Evolutionary conservation across 2,888 invertebrate species (phyloP), one percentile per base, ranked within the genome.

Genomic region (Eutolmus rufibarbis): DNA sequence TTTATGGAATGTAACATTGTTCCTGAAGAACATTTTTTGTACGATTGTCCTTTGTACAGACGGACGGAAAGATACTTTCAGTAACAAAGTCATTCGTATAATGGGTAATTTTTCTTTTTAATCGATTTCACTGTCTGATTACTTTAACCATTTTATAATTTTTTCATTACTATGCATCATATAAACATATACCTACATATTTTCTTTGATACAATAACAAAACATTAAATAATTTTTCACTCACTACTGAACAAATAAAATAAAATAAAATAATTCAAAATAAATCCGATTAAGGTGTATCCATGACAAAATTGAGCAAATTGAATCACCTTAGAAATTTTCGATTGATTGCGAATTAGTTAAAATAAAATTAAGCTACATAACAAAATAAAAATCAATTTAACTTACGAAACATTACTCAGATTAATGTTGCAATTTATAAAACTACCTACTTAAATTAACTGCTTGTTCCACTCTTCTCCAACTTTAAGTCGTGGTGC

Each of bases 11-110:
- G 34, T 77, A 40, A 37, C 34, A 77, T 40, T 77, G 77, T 77
- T 77, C 40, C 40, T 40, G 37, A 77, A 77, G 34, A 40, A 77
- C 40, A 40, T 77, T 77, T 81, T 81, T 81, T 81, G 81, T 81
- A 56, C 51, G 40, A 81, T 31, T 81, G 66, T 66, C 66, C 81
- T 85, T 74, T 74, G 34, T 85, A 74, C 84, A 85, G 76, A 86
- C 76, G 86, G 86, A 86, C 86, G 86, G 86, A 86, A 74, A 86
- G 19, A 76, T 86, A 31, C 76, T 86, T 86, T 46, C 19, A 86
- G 46, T 31, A 76, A 46, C 66, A 86, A 86, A 28, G 76, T 28
- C 51, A 76, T 31, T 31, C 31, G 28, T 31, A 28, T n/a, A 40
- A 57, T 37, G 19, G 31, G 23, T 37, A 37, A 46, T 46, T 46